phyloP scores from a whole-genome alignment of 2,888 invertebrate species.

The Formica aserva region DNA sequence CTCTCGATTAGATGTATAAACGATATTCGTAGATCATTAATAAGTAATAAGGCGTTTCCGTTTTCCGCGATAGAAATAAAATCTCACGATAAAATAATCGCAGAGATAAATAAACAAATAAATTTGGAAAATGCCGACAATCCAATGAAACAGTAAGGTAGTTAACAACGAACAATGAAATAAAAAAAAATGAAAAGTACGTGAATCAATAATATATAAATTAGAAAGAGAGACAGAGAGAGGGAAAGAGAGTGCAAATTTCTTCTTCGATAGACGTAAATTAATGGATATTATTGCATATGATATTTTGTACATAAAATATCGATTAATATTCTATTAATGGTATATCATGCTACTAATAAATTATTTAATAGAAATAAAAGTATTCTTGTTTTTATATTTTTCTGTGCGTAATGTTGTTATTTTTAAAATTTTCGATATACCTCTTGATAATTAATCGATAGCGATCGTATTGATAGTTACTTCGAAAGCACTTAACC shows the following conservation, averaged over 20 bases:
- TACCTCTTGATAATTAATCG: background rate
- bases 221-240: too few species aligned
- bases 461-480: background rate
- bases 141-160: background rate
- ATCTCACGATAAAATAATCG: background rate
- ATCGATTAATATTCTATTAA: background rate
- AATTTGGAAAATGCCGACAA: background rate
- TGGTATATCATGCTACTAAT: background rate
- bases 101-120: background rate
- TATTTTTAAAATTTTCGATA: constrained; percentile 4
- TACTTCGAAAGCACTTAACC: constrained; percentile 17
- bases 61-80: constrained; percentile 17
- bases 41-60: constrained; percentile 16
- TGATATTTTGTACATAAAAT: constrained; percentile 1
- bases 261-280: background rate
- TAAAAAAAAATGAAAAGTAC: background rate
- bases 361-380: background rate
- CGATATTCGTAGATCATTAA: constrained; percentile 31
- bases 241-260: too few species aligned
- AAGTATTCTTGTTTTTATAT: background rate
- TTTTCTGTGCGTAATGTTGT: background rate
- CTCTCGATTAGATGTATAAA: background rate
- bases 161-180: background rate
- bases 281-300: background rate
- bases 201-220: background rate